Base-by-base conservation (phyloP, 2,113 vertebrate species). In the Mystacornis crossleyi region DNA sequence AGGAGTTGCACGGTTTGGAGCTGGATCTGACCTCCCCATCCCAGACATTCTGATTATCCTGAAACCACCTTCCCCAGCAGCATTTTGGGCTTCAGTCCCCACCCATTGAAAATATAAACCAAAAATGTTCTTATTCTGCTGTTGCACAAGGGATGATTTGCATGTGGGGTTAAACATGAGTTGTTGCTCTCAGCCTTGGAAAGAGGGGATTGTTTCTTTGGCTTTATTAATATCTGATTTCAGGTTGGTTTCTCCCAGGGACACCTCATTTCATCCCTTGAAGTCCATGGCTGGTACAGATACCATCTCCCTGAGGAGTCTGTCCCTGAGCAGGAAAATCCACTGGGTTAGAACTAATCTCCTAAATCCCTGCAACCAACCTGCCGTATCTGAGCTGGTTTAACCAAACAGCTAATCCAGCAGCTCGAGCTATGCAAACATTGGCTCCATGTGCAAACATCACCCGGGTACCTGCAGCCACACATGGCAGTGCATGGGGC, bases 401-500 rank as follows among this genome's bases (percentile, higher is more conserved):
- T 89, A 75, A 60, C 48, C 83, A 51, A 89, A 60, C 23, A 25
- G 47, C 23, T 55, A 29, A 75, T 40, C 38, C 66, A 77, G 8
- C 23, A 53, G 38, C 34, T 78, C 0, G 1, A 78, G 18, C 38
- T 21, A 16, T 75, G 71, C 85, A 87, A 93, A 85, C 42, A 43
- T 2, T 18, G 26, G 50, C 58, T 86, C 47, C 34, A 11, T 12
- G 1, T 20, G 69, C 65, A 70, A 73, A 77, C 69, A 26, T 8
- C 19, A 11, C 21, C 47, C 40, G 0, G 5, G 18, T 4, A 25
- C 51, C 2, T 0, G 24, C 81, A 45, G 78, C 34, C 7, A 31
- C 40, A 3, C 1, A 12, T 4, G 18, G 67, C 55, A 17, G 33
- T 18, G 5, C 18, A 25, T 0, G 0, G 7, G 4, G 31, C 33